Conservation (phyloP, 30 jellyfish, hydroid and myxozoan species). For the Pseudorhiza aurosa region DNA sequence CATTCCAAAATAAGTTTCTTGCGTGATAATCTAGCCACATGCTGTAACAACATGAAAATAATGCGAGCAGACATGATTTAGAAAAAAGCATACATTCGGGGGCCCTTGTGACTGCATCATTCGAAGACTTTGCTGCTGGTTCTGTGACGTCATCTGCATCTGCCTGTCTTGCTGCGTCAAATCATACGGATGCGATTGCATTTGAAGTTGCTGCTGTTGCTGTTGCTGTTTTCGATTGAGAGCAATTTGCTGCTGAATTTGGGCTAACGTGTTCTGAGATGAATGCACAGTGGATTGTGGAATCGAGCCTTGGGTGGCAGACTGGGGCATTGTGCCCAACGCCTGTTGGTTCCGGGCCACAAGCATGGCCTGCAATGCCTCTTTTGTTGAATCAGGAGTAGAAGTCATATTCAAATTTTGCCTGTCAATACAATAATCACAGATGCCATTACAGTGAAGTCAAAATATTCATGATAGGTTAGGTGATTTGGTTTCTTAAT, state of each 20-base stretch:
- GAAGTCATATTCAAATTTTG: conserved; percentile 26
- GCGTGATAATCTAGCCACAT: too few relatives aligned
- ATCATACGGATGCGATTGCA: conserved; percentile 58
- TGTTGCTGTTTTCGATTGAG: conserved; percentile 55
- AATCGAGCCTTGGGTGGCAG: conserved; percentile 41
- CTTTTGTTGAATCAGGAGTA: conserved; percentile 62
- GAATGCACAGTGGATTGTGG: conserved; percentile 22
- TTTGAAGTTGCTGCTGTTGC: conserved; percentile 65
- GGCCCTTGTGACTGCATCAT: conserved; percentile 71
- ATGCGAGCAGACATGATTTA: too few relatives aligned
- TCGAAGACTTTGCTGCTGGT: conserved; percentile 45
- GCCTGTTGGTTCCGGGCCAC: conserved; percentile 60
- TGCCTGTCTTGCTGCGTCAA: conserved; percentile 57
- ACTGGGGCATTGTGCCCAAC: conserved; percentile 19
- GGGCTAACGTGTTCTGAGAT: conserved; percentile 38
- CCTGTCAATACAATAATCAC: conserved; percentile 3
- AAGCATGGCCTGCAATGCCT: conserved; percentile 76
- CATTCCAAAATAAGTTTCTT: neutral
- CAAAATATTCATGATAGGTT: too few relatives aligned
- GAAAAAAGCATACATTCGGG: conserved; percentile 43
- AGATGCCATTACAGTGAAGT: too few relatives aligned
- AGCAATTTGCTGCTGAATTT: conserved; percentile 61
- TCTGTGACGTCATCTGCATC: conserved; percentile 62
- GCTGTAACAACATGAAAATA: too few relatives aligned
- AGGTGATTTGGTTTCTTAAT: too few relatives aligned